Base-by-base conservation (phyloP, 2,888 invertebrate genomes). In the Amphipyra berbera region DNA sequence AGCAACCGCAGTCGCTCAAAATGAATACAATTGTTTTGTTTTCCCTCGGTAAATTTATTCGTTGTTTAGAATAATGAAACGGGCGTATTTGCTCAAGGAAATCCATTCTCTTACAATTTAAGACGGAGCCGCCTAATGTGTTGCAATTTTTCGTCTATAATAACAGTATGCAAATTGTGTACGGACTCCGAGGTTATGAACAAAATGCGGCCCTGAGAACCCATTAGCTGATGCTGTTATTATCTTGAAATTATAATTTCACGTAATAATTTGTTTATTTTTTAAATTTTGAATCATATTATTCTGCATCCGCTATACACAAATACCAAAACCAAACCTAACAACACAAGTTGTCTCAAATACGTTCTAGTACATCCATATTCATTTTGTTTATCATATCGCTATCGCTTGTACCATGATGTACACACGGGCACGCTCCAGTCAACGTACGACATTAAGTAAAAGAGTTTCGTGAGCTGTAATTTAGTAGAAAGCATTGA, bases 401-500 rank as follows among this genome's bases (percentile, higher is more conserved):
- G 78, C 82, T 72, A 54, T 70, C 79, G 78, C 82, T 79, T 76
- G 63, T 85, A 77, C 79, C 85, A 78, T 84, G 76, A 81, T 71
- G 73, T 70, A 66, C 60, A 53, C 61, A 65, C 60, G 52, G 67
- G 82, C 81, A 84, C 82, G 84, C 82, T 87, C 75, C 81, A 82
- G 76, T 79, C 87, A 79, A 85, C 82, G 83, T 83, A 87, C 86
- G 85, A 88, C 89, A 88, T 91, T 91, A 90, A 90, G 90, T 90
- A 90, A 92, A 93, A 93, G 91, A 91, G 89, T 91, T 90, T 86
- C 93, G 92, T 93, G 91, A 88, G 90, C 90, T 91, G 92, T 94
- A 94, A 95, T 95, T 95, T 94, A 93, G 93, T 94, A 94, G 93
- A 95, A 93, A 94, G 94, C 95, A 94, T 94, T 94, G 95, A 94